Conservation (phyloP, 2,888 invertebrate species). For the Oscheius sp. region DNA sequence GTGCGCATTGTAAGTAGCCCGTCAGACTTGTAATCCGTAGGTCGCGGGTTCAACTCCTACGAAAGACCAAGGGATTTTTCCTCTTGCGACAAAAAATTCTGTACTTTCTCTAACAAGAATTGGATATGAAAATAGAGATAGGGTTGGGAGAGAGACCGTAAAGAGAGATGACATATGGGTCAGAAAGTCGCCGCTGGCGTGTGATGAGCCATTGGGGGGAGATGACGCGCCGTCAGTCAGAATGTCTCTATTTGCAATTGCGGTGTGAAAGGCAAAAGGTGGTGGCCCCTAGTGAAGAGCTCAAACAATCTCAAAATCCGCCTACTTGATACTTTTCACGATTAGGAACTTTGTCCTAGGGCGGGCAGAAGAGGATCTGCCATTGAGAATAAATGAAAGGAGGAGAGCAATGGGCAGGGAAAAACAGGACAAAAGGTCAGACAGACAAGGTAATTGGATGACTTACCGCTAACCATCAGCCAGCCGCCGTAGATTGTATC, state of each 20-base stretch:
- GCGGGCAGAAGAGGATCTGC: background rate
- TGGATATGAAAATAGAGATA: too few species aligned
- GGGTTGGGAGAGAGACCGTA: too few species aligned
- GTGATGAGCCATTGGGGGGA: constrained; percentile 19
- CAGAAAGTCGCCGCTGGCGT: constrained; percentile 7
- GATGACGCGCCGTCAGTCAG: constrained; percentile 14
- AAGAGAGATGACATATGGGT: background rate
- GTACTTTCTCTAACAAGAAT: too few species aligned
- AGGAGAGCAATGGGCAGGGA: constrained; percentile 1
- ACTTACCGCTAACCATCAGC: constrained; percentile 37
- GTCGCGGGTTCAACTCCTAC: too few species aligned
- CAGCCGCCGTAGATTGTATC: constrained; percentile 23
- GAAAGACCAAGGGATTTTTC: too few species aligned
- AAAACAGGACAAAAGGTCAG: constrained; percentile 21
- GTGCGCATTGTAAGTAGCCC: too few species aligned
- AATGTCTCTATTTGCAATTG: constrained; percentile 17
- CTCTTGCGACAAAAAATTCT: too few species aligned
- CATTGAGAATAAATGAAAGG: constrained; percentile 10
- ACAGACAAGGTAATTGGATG: constrained; percentile 5
- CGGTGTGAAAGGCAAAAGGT: constrained; percentile 17
- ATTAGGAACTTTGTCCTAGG: background rate
- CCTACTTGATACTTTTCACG: background rate
- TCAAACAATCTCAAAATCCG: constrained; percentile 17
- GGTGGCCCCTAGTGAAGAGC: constrained; percentile 17
- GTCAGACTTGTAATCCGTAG: too few species aligned